A percentile compares a stretch with the other conserved stretches of the same genome.
These are phyloP conservation scores for Verasper variegatus DNA, from an alignment of 2,113 vertebrate species.

Conservation along the genomic window DNA sequence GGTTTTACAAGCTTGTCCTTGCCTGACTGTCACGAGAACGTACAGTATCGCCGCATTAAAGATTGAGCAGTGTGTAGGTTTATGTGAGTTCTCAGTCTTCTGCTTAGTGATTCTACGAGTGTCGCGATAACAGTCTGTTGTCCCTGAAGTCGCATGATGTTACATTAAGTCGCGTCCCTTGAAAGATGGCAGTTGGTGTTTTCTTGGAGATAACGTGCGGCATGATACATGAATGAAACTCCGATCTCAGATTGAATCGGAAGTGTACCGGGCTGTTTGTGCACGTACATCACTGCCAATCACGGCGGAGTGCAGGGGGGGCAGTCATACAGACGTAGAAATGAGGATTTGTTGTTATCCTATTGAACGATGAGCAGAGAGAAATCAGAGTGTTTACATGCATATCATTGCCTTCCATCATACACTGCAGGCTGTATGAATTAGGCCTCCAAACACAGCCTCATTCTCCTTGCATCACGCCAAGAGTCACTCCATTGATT, in stretches of 20 bases:
- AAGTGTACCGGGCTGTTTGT: slow-evolving; percentile 10
- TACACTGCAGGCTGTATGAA: slow-evolving; percentile 79
- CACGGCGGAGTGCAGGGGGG: background rate
- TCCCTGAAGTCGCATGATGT: slow-evolving; percentile 46
- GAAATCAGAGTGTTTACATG: slow-evolving; percentile 78
- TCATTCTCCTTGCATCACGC: slow-evolving; percentile 79
- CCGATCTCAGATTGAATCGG: slow-evolving; percentile 33
- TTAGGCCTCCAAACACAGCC: slow-evolving; percentile 72
- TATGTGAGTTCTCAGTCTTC: slow-evolving; percentile 1
- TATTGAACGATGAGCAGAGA: slow-evolving; percentile 59
- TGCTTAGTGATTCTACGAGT: background rate
- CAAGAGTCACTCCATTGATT: slow-evolving; percentile 96
- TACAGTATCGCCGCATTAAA: slow-evolving; percentile 1
- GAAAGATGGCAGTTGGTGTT: background rate
- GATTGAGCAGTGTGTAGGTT: slow-evolving; percentile 8
- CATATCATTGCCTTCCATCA: slow-evolving; percentile 80
- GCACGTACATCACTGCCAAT: slow-evolving; percentile 16
- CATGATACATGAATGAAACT: slow-evolving; percentile 33
- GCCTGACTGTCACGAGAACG: slow-evolving; percentile 34
- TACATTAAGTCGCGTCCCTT: background rate
- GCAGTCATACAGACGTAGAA: slow-evolving; percentile 50
- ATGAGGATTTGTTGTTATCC: slow-evolving; percentile 67
- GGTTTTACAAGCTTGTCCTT: slow-evolving; percentile 61
- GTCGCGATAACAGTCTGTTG: slow-evolving; percentile 20
- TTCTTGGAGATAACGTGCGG: slow-evolving; percentile 30